Evolutionary conservation across 2,113 vertebrate species (phyloP).

Genomic region (Baryphthengus martii): DNA sequence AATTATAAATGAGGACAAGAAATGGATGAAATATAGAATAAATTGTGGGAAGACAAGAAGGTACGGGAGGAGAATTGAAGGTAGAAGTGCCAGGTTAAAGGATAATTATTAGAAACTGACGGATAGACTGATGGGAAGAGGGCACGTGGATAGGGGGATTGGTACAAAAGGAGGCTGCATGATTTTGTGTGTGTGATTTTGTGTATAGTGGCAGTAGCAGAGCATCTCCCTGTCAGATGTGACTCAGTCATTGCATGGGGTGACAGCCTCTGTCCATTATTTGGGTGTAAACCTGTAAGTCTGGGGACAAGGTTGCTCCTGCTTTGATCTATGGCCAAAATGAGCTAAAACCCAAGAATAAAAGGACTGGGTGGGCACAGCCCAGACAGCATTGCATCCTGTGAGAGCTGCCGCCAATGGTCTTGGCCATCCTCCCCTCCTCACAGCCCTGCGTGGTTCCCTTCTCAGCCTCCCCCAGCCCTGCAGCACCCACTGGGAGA

Average conservation of each 20-base stretch:
- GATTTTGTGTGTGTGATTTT: neutral
- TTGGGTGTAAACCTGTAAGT: neutral
- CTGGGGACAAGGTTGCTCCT: neutral
- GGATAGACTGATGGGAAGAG: neutral
- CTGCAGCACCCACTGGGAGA: neutral
- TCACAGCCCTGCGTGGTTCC: accelerated
- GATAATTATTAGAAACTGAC: slow-evolving; percentile 16
- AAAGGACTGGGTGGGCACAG: neutral
- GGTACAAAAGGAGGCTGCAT: neutral
- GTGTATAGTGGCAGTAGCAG: neutral
- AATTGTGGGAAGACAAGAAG: slow-evolving; percentile 32
- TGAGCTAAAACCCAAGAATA: neutral
- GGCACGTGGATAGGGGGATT: neutral
- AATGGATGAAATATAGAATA: slow-evolving; percentile 57
- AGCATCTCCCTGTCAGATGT: neutral
- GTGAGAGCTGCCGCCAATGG: accelerated
- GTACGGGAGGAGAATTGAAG: neutral
- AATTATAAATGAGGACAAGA: slow-evolving; percentile 65
- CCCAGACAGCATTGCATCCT: accelerated
- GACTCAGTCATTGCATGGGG: neutral
- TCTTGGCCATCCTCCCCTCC: neutral
- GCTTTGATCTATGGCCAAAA: neutral
- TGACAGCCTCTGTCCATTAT: accelerated
- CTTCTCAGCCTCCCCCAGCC: neutral
- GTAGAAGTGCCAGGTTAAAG: slow-evolving; percentile 44